phyloP scores from a whole-genome alignment of 2,888 invertebrate species.

The Scaptomyza caliginosa region DNA sequence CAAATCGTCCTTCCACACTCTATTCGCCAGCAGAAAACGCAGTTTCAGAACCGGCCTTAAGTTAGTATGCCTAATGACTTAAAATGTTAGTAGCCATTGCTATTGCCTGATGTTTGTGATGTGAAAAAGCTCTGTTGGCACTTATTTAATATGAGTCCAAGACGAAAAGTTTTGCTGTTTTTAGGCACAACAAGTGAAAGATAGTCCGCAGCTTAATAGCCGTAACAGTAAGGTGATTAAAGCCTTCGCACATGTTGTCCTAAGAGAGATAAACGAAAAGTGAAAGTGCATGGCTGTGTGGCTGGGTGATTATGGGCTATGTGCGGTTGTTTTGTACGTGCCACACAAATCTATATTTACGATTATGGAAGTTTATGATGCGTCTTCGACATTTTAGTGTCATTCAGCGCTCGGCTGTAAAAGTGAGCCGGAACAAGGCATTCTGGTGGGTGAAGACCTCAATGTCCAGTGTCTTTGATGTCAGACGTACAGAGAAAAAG shows the following conservation, averaged over 20 bases:
- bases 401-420: constrained; percentile 74
- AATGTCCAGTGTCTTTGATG: constrained; percentile 1
- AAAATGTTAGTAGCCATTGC: not conserved
- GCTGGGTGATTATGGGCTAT: not conserved
- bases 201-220: constrained; percentile 11
- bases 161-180: not conserved
- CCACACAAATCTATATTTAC: constrained; percentile 76
- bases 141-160: constrained; percentile 1
- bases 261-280: not conserved
- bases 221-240: constrained; percentile 19
- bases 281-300: not conserved
- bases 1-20: too few species aligned
- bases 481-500: not conserved
- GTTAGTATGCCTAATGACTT: too few species aligned
- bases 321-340: constrained; percentile 41
- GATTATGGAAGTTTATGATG: constrained; percentile 73
- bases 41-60: too few species aligned
- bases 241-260: constrained; percentile 11
- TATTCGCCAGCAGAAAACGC: too few species aligned
- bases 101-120: not conserved
- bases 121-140: not conserved
- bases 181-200: constrained; percentile 1
- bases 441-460: not conserved
- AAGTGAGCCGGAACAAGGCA: constrained; percentile 28
- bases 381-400: constrained; percentile 73